Conservation (phyloP, 2,113 vertebrate species). For the Nanorana parkeri region DNA sequence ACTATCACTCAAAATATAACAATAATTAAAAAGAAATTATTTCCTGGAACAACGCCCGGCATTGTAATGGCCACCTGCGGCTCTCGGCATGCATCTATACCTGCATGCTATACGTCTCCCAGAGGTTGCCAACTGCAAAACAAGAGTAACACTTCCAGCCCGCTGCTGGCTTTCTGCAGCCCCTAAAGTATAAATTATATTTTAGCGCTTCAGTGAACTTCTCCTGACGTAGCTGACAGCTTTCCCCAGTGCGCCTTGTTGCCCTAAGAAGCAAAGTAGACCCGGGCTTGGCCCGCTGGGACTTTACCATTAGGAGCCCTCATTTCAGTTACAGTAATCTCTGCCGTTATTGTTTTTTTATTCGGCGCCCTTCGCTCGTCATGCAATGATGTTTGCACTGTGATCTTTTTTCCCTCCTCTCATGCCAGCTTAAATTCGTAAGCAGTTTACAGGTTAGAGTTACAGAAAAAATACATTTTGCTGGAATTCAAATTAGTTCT, state of each 20-base stretch:
- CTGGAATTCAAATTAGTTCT: too few species aligned
- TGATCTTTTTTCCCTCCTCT: background rate
- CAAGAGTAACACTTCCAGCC: background rate
- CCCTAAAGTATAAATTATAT: slow-evolving; percentile 42
- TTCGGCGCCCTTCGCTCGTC: background rate
- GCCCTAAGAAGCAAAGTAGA: background rate
- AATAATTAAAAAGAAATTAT: too few species aligned
- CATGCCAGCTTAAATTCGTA: background rate
- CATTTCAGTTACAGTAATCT: background rate
- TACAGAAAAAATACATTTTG: background rate
- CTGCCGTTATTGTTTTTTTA: background rate
- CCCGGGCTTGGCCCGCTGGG: background rate
- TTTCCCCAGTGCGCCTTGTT: slow-evolving; percentile 4
- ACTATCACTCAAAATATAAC: too few species aligned
- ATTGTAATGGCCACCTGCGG: background rate
- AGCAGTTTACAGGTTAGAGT: background rate
- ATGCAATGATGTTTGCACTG: background rate
- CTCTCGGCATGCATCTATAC: background rate
- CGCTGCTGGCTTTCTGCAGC: background rate
- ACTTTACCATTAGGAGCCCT: background rate
- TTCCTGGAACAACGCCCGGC: too few species aligned
- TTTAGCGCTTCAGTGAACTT: slow-evolving; percentile 21
- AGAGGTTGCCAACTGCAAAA: slow-evolving; percentile 1
- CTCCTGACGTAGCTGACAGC: background rate
- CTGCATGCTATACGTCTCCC: slow-evolving; percentile 3